Evolutionary conservation across 2,888 invertebrate species (phyloP), one percentile per base, ranked within the genome.

Genomic region (Crioceris asparagi): DNA sequence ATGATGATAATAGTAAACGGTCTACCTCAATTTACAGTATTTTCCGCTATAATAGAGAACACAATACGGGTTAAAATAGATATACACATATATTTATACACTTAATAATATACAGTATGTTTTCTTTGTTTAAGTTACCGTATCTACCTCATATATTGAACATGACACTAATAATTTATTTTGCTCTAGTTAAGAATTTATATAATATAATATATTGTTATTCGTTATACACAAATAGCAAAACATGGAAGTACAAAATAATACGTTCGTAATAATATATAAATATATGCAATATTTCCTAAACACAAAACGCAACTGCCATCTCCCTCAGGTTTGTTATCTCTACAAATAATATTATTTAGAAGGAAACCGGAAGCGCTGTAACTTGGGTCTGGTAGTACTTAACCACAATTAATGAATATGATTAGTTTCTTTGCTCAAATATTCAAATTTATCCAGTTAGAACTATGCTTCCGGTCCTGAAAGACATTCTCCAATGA

Each of bases 1-100:
- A 36, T n/a, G n/a, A n/a, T 35, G 32, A 40, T 39, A 47, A 45
- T 46, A 42, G 37, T 32, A 35, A 45, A 36, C 31, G 39, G 39
- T 44, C 58, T 59, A 59, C 58, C 58, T 59, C 57, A 56, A 46
- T 45, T 49, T 48, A 49, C 56, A 57, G 57, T 57, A 57, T 57
- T 57, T 52, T 47, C 49, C 47, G 45, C 44, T n/a, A n/a, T n/a
- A n/a, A n/a, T n/a, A n/a, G n/a, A n/a, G n/a, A n/a, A n/a, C n/a
- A n/a, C n/a, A n/a, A n/a, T n/a, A n/a, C n/a, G n/a, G n/a, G n/a
- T n/a, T n/a, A n/a, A n/a, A n/a, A n/a, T n/a, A n/a, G n/a, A n/a
- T n/a, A n/a, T n/a, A n/a, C n/a, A 43, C 41, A 39, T 41, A 44
- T 38, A 44, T 36, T 35, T 21, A 41, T 35, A 36, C 17, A 37